Evolutionary conservation across 2,888 invertebrate genomes (phyloP), one percentile per base, ranked within the genome.

Genomic region (Leptinotarsa haldemani): DNA sequence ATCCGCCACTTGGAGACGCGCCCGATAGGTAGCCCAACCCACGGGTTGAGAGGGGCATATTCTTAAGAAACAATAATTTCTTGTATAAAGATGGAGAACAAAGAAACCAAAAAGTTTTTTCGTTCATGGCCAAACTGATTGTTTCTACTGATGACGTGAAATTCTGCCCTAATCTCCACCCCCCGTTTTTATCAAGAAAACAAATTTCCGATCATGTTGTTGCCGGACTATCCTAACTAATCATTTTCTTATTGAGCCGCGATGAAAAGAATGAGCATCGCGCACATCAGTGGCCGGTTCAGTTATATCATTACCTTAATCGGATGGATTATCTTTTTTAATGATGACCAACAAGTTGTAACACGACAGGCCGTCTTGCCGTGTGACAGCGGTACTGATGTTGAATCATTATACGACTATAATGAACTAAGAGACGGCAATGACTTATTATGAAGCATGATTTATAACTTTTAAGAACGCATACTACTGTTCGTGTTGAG

Each of bases 251-350:
- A 75, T 77, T 70, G 69, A 74, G 69, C 53, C 50, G 66, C 69
- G 72, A 70, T 70, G 63, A 67, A 80, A 79, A 78, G 78, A 77
- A 79, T 79, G 80, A 79, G 50, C 65, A 71, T 70, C 72, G 69
- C 72, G 65, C 70, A 64, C 65, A 69, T 52, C 66, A 65, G 70
- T 74, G 68, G 70, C 70, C 64, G 20, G 66, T 74, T 74, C 74
- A 71, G 72, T 70, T 70, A 72, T 71, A 73, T 74, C 74, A 73
- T 75, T 75, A 74, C 87, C 86, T 86, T 87, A 85, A 75, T 73
- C 75, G 69, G 72, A 61, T 61, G 64, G 65, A 65, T 73, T 70
- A 73, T 75, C 74, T 75, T 72, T 30, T 68, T 77, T 71, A 74
- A 74, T 77, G 73, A 77, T 75, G 75, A 71, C 70, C 73, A 47